Conservation (phyloP, 2,797 vertebrate species). For the Tapera naevia region DNA sequence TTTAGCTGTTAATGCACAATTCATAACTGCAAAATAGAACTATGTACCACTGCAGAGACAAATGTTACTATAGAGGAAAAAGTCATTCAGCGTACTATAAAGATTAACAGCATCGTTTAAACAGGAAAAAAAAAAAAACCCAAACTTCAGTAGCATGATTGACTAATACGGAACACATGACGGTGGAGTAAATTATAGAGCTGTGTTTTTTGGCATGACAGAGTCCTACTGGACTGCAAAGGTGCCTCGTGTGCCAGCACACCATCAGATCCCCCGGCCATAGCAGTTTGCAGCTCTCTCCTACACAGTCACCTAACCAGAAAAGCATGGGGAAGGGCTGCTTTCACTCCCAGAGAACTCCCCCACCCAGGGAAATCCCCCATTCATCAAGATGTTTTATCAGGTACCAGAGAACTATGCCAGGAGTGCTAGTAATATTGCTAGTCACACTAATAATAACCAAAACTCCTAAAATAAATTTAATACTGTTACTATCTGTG, state of each 20-base stretch:
- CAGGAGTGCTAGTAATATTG: not conserved
- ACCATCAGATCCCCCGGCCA: not conserved
- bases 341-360: not conserved
- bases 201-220: not conserved
- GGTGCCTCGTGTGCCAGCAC: not conserved
- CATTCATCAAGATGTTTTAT: not conserved
- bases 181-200: not conserved
- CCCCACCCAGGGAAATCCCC: not conserved
- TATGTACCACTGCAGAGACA: accelerated
- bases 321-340: not conserved
- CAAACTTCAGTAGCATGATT: not conserved
- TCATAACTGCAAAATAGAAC: not conserved
- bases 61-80: not conserved
- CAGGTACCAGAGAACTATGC: not conserved
- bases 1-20: not conserved
- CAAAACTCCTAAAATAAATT: not conserved
- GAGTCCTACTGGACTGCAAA: not conserved
- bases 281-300: not conserved
- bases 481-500: not conserved
- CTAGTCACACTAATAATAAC: not conserved
- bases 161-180: not conserved
- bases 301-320: no score
- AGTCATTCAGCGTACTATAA: not conserved
- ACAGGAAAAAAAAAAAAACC: not conserved
- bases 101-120: not conserved